Percentiles rank a stretch among this genome's conserved stretches.
These are phyloP conservation scores for Psittacula derbiana DNA, from an alignment of 2,797 vertebrate genomes.

Conservation along the genomic window DNA sequence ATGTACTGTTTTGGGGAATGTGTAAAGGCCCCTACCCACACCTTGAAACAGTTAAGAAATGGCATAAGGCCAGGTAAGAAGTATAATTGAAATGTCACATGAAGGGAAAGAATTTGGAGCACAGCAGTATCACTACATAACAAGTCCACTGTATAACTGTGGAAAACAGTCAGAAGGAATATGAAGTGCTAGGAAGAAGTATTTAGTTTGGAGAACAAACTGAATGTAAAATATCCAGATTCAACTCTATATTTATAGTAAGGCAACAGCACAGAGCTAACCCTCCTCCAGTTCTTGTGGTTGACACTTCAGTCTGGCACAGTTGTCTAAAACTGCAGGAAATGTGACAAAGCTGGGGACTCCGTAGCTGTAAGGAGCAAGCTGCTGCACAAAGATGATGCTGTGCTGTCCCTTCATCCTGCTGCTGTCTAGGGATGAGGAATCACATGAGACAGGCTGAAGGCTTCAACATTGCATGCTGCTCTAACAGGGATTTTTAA, in stretches of 20 bases:
- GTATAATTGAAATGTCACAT: neutral
- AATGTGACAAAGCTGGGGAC: slow-evolving; percentile 8
- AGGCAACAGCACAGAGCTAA: neutral
- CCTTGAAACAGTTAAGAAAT: slow-evolving; percentile 34
- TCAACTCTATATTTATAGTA: slow-evolving; percentile 35
- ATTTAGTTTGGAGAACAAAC: slow-evolving; percentile 45
- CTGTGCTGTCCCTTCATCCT: neutral
- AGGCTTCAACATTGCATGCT: neutral
- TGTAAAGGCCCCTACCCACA: neutral
- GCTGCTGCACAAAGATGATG: neutral
- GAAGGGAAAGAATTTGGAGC: neutral
- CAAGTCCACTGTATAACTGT: neutral
- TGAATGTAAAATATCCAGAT: slow-evolving; percentile 23
- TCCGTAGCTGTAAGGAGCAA: neutral
- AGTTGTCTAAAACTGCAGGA: neutral
- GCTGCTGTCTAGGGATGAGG: neutral
- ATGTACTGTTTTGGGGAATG: neutral
- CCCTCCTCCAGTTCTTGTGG: slow-evolving; percentile 18
- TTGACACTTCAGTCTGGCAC: slow-evolving; percentile 38
- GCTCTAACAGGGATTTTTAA: neutral
- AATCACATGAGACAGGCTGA: neutral
- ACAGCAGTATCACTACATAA: neutral
- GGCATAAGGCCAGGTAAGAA: slow-evolving; percentile 33
- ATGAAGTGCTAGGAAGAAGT: neutral
- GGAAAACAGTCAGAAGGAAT: slow-evolving; percentile 23